Percentiles rank a stretch among this genome's conserved stretches.
phyloP scores from a whole-genome alignment of 1,140 invertebrate genomes.

The Aphelinus certus region DNA sequence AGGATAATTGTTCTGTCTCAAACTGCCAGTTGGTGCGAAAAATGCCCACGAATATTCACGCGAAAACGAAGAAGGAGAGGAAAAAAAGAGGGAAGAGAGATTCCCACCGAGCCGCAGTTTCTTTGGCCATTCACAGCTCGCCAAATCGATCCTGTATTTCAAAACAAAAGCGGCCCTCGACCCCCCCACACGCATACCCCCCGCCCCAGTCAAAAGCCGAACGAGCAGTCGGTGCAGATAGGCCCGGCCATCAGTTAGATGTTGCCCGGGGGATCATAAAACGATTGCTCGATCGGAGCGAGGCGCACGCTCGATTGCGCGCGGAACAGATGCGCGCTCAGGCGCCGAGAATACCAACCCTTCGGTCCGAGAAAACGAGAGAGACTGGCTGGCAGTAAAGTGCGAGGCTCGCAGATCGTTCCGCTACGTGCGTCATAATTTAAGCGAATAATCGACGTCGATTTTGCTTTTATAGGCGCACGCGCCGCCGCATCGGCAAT shows the following conservation, averaged over 20 bases:
- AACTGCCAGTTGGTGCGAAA: too few relatives aligned
- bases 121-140: too few relatives aligned
- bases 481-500: not conserved
- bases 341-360: not conserved
- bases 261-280: not conserved
- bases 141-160: too few relatives aligned
- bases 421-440: slow-evolving; percentile 35
- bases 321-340: slow-evolving; percentile 14
- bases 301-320: slow-evolving; percentile 16
- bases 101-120: too few relatives aligned
- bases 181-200: too few relatives aligned
- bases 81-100: too few relatives aligned
- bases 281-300: not conserved
- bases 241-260: too few relatives aligned
- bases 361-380: not conserved
- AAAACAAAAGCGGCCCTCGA: too few relatives aligned
- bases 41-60: too few relatives aligned
- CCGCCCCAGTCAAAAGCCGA: not conserved
- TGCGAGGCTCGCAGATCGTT: slow-evolving; percentile 14
- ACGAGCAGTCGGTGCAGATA: not conserved
- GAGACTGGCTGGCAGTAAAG: not conserved
- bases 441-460: slow-evolving; percentile 34
- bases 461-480: slow-evolving; percentile 1
- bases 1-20: too few relatives aligned
- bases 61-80: too few relatives aligned